phyloP scores from a whole-genome alignment of 2,797 vertebrate genomes.

The Mareca penelope region DNA sequence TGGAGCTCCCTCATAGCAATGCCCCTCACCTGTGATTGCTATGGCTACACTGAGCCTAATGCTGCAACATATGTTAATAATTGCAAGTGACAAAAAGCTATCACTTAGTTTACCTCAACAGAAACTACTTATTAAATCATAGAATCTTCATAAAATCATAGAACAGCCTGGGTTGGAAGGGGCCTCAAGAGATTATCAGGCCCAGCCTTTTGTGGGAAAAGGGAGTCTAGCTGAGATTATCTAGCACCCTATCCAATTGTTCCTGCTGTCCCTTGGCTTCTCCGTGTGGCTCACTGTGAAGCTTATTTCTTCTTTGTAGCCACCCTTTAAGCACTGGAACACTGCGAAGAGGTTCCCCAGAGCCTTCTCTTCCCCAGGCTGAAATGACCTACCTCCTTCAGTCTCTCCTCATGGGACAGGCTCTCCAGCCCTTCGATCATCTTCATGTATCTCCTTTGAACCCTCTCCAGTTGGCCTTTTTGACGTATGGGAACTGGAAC shows the following conservation, averaged over 20 bases:
- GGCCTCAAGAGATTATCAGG: not conserved
- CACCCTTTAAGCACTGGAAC: not conserved
- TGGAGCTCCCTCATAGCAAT: not conserved
- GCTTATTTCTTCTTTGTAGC: not conserved
- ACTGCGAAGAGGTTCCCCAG: not conserved
- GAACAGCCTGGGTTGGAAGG: not conserved
- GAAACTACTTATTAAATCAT: not conserved
- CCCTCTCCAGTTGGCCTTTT: too few species aligned
- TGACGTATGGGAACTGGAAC: too few species aligned
- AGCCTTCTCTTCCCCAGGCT: not conserved
- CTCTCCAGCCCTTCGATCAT: not conserved
- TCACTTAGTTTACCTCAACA: not conserved
- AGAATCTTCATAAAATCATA: not conserved
- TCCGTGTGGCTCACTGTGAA: not conserved
- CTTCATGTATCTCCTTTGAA: not conserved
- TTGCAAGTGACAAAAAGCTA: not conserved
- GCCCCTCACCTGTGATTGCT: not conserved
- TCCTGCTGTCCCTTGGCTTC: not conserved
- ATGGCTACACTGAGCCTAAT: not conserved
- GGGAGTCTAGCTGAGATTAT: not conserved
- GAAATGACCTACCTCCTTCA: not conserved
- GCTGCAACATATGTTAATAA: not conserved
- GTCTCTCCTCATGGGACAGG: not conserved
- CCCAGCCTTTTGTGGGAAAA: not conserved
- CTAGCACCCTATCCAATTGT: not conserved